Percentiles rank a stretch among this genome's conserved stretches.
phyloP scores from a whole-genome alignment of 2,113 vertebrate genomes.

The Mesoclemmys tuberculata region DNA sequence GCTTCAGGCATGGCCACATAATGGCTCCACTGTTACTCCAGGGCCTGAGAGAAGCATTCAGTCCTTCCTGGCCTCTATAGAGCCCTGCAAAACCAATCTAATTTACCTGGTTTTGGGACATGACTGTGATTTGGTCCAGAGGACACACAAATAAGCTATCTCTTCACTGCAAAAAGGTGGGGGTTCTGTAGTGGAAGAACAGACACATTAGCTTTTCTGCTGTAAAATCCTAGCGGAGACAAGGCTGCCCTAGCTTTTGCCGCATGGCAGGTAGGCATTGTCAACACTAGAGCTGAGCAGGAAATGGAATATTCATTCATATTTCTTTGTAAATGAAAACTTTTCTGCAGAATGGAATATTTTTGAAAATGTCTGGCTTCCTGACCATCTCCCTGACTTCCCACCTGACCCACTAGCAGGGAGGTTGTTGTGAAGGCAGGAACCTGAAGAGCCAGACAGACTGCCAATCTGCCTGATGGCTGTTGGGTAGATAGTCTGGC shows the following conservation, averaged over 20 bases:
- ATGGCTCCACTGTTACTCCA: not conserved
- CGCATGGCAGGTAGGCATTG: not conserved
- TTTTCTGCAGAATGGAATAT: not conserved
- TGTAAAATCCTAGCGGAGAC: not conserved
- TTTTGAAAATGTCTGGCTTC: not conserved
- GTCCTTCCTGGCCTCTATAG: not conserved
- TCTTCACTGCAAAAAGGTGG: accelerated
- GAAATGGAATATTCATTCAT: not conserved
- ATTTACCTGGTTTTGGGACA: not conserved
- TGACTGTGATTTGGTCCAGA: not conserved
- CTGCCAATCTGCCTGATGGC: not conserved
- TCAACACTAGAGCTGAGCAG: not conserved
- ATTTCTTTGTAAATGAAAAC: not conserved
- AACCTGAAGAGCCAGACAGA: not conserved
- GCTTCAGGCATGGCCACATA: not conserved
- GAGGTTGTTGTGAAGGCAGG: not conserved
- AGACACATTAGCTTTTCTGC: not conserved
- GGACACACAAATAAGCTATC: not conserved
- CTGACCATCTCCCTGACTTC: not conserved
- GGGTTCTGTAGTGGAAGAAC: not conserved
- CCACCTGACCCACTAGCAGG: not conserved
- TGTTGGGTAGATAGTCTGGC: too few relatives aligned
- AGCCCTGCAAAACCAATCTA: not conserved
- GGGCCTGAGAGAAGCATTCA: not conserved
- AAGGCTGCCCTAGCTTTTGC: not conserved